Percentiles rank a stretch among this genome's conserved stretches.
Conservation (phyloP, 2,113 vertebrate species). For the Malurus cyaneus region DNA sequence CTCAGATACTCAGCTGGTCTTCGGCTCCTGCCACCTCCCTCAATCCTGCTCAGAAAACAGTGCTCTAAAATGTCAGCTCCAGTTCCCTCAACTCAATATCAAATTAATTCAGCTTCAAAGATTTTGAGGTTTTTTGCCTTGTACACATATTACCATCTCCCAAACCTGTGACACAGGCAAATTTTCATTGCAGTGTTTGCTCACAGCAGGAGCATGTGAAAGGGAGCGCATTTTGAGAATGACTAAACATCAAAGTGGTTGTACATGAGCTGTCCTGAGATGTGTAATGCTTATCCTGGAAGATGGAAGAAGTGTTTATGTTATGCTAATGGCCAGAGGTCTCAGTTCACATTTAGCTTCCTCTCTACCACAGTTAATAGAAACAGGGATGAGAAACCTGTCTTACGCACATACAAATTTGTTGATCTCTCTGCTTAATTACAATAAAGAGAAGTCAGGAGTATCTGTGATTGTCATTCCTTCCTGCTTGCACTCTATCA, state of each 20-base stretch:
- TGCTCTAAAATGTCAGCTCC: neutral
- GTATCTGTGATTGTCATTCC: neutral
- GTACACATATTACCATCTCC: neutral
- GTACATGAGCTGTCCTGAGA: neutral
- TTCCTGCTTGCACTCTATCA: neutral
- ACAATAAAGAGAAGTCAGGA: neutral
- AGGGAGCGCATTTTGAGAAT: fast-evolving
- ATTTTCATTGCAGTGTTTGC: neutral
- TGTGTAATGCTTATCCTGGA: neutral
- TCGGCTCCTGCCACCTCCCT: neutral
- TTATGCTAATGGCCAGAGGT: neutral
- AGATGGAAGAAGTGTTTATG: neutral
- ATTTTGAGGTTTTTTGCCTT: neutral
- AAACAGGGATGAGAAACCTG: neutral
- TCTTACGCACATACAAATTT: neutral
- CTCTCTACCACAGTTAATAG: neutral
- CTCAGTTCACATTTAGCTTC: neutral
- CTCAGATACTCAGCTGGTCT: neutral
- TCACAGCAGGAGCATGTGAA: neutral
- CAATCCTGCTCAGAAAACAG: neutral
- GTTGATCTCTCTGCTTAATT: conserved; percentile 8
- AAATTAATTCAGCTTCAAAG: neutral
- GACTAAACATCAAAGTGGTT: neutral
- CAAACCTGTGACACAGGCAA: neutral
- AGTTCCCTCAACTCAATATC: neutral